These are phyloP conservation scores for Lepidurus arcticus DNA, from an alignment of 1,140 invertebrate species.

Conservation along the genomic window DNA sequence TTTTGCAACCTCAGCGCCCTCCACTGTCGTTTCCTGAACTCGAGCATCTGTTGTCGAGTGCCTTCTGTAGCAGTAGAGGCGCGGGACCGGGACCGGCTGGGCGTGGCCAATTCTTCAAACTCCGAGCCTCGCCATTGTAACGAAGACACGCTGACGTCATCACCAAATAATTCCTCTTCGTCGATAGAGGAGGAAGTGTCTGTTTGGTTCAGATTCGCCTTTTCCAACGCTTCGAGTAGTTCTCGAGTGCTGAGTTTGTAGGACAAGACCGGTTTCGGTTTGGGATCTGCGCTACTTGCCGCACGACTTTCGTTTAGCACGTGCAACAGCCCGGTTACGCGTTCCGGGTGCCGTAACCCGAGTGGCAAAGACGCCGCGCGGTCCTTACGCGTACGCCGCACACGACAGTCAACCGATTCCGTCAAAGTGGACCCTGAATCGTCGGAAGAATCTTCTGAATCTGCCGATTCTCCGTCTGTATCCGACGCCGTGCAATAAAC, in stretches of 20 bases:
- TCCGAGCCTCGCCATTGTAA: constrained; percentile 26
- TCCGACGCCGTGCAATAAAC: constrained; percentile 69
- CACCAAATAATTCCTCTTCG: constrained; percentile 25
- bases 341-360: neutral
- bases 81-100: neutral
- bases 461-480: constrained; percentile 43
- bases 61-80: neutral
- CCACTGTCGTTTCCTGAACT: constrained; percentile 28
- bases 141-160: constrained; percentile 18
- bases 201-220: neutral
- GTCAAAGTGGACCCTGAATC: constrained; percentile 23
- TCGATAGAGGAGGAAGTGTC: neutral
- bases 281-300: neutral
- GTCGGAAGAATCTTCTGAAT: constrained; percentile 17
- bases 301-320: neutral
- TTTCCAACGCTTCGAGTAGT: constrained; percentile 23
- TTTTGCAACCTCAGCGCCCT: neutral
- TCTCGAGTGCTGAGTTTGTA: constrained; percentile 25
- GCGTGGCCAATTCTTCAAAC: neutral
- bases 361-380: constrained; percentile 6
- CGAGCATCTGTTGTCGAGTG: constrained; percentile 23
- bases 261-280: constrained; percentile 24
- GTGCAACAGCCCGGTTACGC: neutral
- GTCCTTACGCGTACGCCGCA: constrained; percentile 15
- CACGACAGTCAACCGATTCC: neutral